phyloP scores from a whole-genome alignment of 2,113 vertebrate species.

The Phaethon lepturus region DNA sequence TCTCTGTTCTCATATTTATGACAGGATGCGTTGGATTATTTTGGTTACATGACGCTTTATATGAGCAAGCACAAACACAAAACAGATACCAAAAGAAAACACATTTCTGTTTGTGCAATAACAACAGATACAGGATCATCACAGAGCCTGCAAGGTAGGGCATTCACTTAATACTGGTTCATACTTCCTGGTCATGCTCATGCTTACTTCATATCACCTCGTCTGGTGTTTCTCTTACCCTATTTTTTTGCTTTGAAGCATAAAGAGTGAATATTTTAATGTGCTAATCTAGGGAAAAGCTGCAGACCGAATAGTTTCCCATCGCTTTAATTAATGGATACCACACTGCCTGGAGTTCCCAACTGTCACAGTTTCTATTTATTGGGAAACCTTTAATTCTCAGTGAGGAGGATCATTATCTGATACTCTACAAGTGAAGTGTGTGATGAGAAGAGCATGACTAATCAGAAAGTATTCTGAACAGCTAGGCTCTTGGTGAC shows the following conservation, averaged over 20 bases:
- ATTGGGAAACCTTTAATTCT: slow-evolving; percentile 48
- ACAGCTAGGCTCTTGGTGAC: slow-evolving; percentile 2
- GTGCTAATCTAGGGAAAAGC: background rate
- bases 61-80: background rate
- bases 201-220: background rate
- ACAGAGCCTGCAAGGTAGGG: background rate
- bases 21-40: background rate
- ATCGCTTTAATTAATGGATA: slow-evolving; percentile 17
- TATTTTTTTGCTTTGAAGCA: background rate
- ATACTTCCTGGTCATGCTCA: background rate
- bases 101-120: background rate
- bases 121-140: slow-evolving; percentile 3
- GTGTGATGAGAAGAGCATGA: slow-evolving; percentile 36
- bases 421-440: slow-evolving; percentile 17
- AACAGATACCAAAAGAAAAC: slow-evolving; percentile 15
- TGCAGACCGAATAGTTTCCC: background rate
- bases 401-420: slow-evolving; percentile 34
- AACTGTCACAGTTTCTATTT: slow-evolving; percentile 37
- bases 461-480: slow-evolving; percentile 52
- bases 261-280: background rate
- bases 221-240: background rate
- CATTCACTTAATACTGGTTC: background rate
- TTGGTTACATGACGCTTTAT: background rate
- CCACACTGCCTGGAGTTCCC: slow-evolving; percentile 9
- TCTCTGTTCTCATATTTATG: background rate